Conservation (phyloP, 2,797 vertebrate species). For the Streptopelia turtur region DNA sequence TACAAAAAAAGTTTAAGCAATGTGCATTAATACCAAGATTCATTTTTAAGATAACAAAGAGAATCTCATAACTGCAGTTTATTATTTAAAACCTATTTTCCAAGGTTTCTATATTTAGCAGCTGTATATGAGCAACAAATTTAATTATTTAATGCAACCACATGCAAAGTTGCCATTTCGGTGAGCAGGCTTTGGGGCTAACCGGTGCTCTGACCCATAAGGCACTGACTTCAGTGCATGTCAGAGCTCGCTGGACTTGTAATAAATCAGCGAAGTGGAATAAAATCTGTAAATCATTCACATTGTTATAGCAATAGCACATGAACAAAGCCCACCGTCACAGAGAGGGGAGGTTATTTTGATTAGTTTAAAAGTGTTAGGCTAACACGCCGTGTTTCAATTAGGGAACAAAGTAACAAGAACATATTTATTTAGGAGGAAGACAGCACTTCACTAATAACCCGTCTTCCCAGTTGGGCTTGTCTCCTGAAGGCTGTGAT, state of each 20-base stretch:
- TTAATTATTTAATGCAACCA: not conserved
- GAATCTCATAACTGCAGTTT: not conserved
- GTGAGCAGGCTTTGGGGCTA: constrained; percentile 8
- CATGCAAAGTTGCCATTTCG: not conserved
- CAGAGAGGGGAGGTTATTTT: not conserved
- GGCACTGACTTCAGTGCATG: not conserved
- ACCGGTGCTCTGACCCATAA: not conserved
- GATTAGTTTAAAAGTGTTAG: not conserved
- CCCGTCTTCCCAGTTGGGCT: not conserved
- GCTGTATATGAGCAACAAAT: not conserved
- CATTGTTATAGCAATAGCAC: not conserved
- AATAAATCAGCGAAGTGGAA: constrained; percentile 31
- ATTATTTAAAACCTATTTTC: not conserved
- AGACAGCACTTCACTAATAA: not conserved
- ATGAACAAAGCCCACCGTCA: constrained; percentile 11
- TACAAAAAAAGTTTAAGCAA: not conserved
- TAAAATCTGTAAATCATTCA: constrained; percentile 38
- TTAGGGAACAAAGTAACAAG: not conserved
- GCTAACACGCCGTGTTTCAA: not conserved
- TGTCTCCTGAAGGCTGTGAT: not conserved
- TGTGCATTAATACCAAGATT: not conserved
- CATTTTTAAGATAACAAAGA: not conserved
- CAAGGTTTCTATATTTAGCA: not conserved
- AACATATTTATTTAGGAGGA: not conserved
- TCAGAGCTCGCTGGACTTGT: not conserved